Evolutionary conservation across 1,140 invertebrate genomes (phyloP).

Genomic region (Cherax quadricarinatus): DNA sequence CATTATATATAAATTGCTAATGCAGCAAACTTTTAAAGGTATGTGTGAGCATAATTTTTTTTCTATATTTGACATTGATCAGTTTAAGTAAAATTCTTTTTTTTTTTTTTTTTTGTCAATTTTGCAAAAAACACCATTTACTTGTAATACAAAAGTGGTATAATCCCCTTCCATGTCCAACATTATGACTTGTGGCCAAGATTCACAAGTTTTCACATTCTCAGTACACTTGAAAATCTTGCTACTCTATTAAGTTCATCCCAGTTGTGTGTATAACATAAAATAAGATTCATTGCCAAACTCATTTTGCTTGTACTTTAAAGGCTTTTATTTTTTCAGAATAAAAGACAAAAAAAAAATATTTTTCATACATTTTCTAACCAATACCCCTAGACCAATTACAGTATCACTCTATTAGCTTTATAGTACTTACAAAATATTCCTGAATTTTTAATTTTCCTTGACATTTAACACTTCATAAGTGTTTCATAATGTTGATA

Average conservation of each 20-base stretch:
- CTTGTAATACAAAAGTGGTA: conserved; percentile 24
- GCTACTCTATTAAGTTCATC: background rate
- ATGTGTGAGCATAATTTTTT: conserved; percentile 35
- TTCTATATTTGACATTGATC: conserved; percentile 26
- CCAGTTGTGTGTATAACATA: no score
- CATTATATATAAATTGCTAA: conserved; percentile 51
- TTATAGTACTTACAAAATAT: no score
- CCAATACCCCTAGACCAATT: no score
- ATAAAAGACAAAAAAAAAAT: no score
- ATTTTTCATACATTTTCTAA: no score
- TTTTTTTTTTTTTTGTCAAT: conserved; percentile 7
- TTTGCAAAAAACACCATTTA: conserved; percentile 8
- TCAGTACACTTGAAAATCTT: background rate
- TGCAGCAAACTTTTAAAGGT: conserved; percentile 39
- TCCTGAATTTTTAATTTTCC: no score
- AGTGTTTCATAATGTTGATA: background rate
- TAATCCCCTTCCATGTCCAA: conserved; percentile 1
- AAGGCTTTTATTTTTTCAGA: no score
- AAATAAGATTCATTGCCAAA: no score
- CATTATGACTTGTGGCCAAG: background rate
- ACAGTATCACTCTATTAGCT: no score
- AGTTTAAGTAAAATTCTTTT: no score
- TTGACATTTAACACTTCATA: background rate
- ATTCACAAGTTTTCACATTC: background rate
- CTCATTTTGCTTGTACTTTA: no score